Evolutionary conservation across 2,888 invertebrate genomes (phyloP).

Genomic region (Pediacus dermestoides): DNA sequence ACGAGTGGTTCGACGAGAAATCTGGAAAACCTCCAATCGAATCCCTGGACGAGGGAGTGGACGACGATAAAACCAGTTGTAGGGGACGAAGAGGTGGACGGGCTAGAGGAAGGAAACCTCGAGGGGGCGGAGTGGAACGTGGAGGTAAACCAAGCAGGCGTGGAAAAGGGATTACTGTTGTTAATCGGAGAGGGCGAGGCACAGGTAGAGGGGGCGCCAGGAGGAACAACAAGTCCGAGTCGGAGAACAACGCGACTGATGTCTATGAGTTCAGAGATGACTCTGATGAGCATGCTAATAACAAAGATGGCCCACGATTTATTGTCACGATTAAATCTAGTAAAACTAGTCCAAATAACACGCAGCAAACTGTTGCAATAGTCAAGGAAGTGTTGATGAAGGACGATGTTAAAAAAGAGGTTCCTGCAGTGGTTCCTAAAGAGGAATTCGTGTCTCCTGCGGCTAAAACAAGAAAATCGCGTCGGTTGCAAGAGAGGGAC

Average conservation of each 20-base stretch:
- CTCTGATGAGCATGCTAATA: conserved; percentile 71
- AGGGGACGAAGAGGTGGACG: conserved; percentile 22
- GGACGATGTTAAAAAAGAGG: conserved; percentile 35
- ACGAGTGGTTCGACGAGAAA: conserved; percentile 35
- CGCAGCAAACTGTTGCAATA: conserved; percentile 44
- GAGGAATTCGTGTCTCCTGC: conserved; percentile 62
- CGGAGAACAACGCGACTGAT: conserved; percentile 63
- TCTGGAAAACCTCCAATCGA: no score
- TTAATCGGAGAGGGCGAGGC: conserved; percentile 50
- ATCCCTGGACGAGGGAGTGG: conserved; percentile 41
- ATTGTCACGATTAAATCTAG: conserved; percentile 80
- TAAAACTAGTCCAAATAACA: conserved; percentile 46
- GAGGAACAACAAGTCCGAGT: conserved; percentile 55
- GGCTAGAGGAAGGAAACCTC: conserved; percentile 21
- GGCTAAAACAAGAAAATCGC: conserved; percentile 74
- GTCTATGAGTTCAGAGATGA: conserved; percentile 91
- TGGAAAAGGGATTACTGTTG: conserved; percentile 25
- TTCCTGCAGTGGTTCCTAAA: conserved; percentile 46
- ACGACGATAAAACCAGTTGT: conserved; percentile 32
- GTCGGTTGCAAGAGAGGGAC: conserved; percentile 75
- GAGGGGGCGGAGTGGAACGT: conserved; percentile 44
- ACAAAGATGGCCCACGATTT: conserved; percentile 66
- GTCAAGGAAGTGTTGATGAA: conserved; percentile 51
- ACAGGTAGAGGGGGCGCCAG: conserved; percentile 56
- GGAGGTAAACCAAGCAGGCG: conserved; percentile 58